Conservation (phyloP, 2,797 vertebrate genomes). For the Brotula barbata region DNA sequence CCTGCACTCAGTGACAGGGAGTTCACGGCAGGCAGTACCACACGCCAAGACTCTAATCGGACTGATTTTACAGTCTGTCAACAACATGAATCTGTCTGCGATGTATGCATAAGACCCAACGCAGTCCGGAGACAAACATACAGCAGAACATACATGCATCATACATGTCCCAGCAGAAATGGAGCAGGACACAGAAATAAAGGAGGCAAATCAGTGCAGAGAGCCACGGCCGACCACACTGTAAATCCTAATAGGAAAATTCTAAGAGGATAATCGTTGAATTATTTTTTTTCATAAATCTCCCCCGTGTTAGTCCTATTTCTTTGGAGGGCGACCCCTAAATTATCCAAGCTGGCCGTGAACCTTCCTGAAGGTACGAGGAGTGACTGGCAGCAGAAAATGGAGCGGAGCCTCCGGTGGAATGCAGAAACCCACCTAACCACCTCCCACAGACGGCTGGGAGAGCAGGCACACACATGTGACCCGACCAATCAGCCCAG, state of each 20-base stretch:
- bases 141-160: no score
- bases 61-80: conserved; percentile 43
- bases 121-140: conserved; percentile 6
- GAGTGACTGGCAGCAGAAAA: conserved; percentile 63
- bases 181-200: no score
- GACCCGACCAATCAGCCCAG: conserved; percentile 50
- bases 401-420: conserved; percentile 61
- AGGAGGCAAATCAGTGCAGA: no score
- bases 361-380: conserved; percentile 32
- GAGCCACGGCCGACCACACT: not conserved
- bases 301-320: no score
- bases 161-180: no score
- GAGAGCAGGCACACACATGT: conserved; percentile 69
- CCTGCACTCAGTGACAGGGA: conserved; percentile 56
- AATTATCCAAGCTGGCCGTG: conserved; percentile 38
- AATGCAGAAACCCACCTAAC: conserved; percentile 69
- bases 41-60: conserved; percentile 46
- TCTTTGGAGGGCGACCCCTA: not conserved
- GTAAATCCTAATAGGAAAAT: not conserved
- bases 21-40: conserved; percentile 52
- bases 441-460: conserved; percentile 61
- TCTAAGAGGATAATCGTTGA: not conserved
- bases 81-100: conserved; percentile 40
- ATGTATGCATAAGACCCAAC: not conserved
- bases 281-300: no score